These are phyloP conservation scores for Dreissena rostriformis DNA, from an alignment of 1,140 invertebrate species.

Conservation along the genomic window DNA sequence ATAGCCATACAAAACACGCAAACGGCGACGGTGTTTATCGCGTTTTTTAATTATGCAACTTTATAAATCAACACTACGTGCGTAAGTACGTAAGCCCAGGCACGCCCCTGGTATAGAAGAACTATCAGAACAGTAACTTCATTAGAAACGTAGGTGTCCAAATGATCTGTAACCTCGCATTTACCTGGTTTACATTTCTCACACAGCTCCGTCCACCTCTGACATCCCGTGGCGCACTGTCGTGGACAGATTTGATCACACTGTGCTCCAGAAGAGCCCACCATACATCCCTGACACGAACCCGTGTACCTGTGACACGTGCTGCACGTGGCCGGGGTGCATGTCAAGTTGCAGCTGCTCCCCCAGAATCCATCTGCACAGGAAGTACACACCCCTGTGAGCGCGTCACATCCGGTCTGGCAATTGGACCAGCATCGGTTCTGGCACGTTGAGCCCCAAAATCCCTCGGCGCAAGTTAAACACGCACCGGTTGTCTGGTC, in stretches of 20 bases:
- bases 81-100: too few relatives aligned
- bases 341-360: not conserved
- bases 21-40: too few relatives aligned
- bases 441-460: conserved; percentile 16
- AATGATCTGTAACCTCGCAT: not conserved
- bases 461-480: not conserved
- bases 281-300: not conserved
- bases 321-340: not conserved
- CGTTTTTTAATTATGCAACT: too few relatives aligned
- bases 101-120: too few relatives aligned
- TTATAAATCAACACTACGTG: too few relatives aligned
- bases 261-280: not conserved
- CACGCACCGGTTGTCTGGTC: conserved; percentile 2
- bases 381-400: not conserved
- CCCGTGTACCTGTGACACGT: not conserved
- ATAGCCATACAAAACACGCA: too few relatives aligned
- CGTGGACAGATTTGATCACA: not conserved
- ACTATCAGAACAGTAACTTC: too few relatives aligned
- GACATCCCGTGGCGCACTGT: not conserved
- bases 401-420: not conserved
- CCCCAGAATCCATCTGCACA: conserved; percentile 24
- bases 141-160: too few relatives aligned
- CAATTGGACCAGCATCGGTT: not conserved
- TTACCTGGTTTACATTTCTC: not conserved
- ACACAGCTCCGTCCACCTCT: not conserved